Evolutionary conservation across 2,113 vertebrate genomes (phyloP).

Genomic region (Actinemys pallida): DNA sequence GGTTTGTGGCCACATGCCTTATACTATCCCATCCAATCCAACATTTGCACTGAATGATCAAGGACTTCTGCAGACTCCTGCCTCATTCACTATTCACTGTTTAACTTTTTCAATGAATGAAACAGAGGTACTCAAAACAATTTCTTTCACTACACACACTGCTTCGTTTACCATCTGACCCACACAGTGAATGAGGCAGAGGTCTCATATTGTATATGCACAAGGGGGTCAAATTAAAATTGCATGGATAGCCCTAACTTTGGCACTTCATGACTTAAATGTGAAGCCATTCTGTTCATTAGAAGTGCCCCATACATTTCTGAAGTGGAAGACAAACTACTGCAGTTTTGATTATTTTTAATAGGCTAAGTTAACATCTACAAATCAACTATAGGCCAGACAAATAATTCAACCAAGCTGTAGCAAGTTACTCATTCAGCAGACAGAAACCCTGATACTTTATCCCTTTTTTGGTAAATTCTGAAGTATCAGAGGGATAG

Average conservation of each 20-base stretch:
- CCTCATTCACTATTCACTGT: neutral
- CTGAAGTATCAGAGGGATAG: too few relatives aligned
- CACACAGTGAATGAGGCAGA: rapidly evolving
- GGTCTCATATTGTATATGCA: neutral
- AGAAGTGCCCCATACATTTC: neutral
- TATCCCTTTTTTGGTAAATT: too few relatives aligned
- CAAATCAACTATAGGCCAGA: neutral
- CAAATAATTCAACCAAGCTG: neutral
- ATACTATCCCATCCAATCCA: neutral
- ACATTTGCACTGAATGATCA: neutral
- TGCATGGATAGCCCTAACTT: neutral
- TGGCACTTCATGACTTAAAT: conserved; percentile 17
- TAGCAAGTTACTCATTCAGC: neutral
- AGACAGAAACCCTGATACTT: conserved; percentile 6
- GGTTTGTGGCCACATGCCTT: neutral
- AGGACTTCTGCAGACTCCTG: neutral
- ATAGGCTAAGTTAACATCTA: conserved; percentile 4
- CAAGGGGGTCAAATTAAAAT: neutral
- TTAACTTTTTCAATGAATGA: neutral
- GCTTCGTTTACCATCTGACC: neutral
- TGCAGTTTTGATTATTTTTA: neutral
- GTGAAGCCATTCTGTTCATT: neutral
- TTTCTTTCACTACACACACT: neutral
- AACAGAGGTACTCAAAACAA: rapidly evolving
- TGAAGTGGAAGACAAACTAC: neutral